These are phyloP conservation scores for Cliona cf. orientalis DNA, from an alignment of 37 sponge, comb jelly and placozoan genomes.

Conservation along the genomic window DNA sequence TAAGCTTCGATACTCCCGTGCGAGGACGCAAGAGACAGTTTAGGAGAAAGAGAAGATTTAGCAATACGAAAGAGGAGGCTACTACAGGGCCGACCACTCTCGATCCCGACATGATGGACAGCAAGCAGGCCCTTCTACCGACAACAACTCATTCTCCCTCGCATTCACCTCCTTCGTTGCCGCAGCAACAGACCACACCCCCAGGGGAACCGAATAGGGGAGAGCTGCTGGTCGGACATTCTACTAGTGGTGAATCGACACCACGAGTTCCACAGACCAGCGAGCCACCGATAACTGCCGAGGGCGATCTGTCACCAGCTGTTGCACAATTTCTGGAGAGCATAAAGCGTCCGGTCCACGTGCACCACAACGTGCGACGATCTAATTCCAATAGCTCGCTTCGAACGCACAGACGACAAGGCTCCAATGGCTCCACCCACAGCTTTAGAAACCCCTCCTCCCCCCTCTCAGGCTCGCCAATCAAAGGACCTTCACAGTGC, in stretches of 20 bases:
- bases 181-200: not conserved
- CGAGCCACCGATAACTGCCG: slow-evolving; percentile 24
- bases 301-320: slow-evolving; percentile 41
- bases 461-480: not conserved
- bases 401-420: not conserved
- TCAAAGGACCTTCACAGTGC: not conserved
- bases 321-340: slow-evolving; percentile 47
- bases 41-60: slow-evolving; percentile 13
- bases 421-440: not conserved
- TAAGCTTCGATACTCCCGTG: not conserved
- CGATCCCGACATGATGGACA: not conserved
- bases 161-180: not conserved
- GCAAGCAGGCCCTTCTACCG: not conserved
- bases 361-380: not conserved
- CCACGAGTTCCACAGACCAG: not conserved
- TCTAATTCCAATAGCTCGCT: not conserved
- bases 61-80: not conserved
- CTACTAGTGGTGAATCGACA: slow-evolving; percentile 6
- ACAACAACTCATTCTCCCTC: not conserved
- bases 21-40: slow-evolving; percentile 8
- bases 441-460: not conserved
- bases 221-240: not conserved
- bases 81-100: not conserved
- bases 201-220: not conserved
- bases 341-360: not conserved